Evolutionary conservation across 2,888 invertebrate genomes (phyloP).

Genomic region (Drosophila longiperda): DNA sequence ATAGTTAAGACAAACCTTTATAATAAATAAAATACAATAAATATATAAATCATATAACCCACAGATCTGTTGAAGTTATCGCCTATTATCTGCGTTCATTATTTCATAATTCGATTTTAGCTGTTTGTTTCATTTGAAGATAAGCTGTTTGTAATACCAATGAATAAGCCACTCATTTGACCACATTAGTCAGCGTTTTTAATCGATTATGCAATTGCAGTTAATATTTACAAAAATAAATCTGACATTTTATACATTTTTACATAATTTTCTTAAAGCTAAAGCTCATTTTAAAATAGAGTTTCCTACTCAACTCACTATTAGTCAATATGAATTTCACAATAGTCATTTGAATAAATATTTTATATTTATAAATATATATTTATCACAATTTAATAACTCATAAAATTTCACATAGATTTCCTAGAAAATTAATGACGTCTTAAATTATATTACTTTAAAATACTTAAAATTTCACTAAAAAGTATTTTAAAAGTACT

Average conservation of each 20-base stretch:
- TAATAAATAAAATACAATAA: too few relatives aligned
- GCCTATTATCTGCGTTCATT: constrained; percentile 5
- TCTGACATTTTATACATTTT: not conserved
- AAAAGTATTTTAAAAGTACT: too few relatives aligned
- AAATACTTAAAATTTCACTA: fast-evolving
- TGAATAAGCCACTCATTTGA: constrained; percentile 12
- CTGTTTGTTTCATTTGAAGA: constrained; percentile 3
- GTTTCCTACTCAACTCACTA: not conserved
- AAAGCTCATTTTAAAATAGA: not conserved
- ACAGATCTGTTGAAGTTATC: not conserved
- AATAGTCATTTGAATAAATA: not conserved
- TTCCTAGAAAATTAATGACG: not conserved
- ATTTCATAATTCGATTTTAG: constrained; percentile 20
- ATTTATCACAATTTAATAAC: not conserved
- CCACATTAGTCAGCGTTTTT: constrained; percentile 19
- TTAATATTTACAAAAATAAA: constrained; percentile 20
- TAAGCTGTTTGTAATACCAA: constrained; percentile 15
- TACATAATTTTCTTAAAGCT: not conserved
- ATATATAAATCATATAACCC: too few relatives aligned
- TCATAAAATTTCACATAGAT: not conserved
- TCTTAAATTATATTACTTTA: not conserved
- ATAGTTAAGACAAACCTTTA: too few relatives aligned
- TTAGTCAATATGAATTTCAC: not conserved
- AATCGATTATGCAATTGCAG: constrained; percentile 15
- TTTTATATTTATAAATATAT: not conserved